Evolutionary conservation across 2,797 vertebrate genomes (phyloP).

Genomic region (Poeciliopsis gracilis): DNA sequence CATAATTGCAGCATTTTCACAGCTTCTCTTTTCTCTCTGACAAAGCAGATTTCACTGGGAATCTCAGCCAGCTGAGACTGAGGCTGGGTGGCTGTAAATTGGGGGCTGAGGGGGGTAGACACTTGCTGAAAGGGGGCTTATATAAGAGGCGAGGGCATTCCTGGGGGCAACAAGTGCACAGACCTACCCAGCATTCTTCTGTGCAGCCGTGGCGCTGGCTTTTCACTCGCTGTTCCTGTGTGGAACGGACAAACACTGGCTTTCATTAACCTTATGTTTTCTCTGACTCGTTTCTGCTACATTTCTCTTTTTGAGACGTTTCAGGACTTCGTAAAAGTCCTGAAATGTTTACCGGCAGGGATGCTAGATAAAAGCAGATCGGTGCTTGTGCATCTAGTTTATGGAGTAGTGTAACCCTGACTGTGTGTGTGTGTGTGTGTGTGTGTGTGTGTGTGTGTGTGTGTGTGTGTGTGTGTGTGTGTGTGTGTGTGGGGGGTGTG

Average conservation of each 20-base stretch:
- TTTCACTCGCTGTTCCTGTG: constrained; percentile 21
- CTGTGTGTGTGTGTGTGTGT: neutral
- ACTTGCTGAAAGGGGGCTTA: constrained; percentile 31
- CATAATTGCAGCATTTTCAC: constrained; percentile 40
- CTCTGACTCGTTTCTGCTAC: neutral
- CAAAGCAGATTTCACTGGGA: neutral
- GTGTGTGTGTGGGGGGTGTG: constrained; percentile 9
- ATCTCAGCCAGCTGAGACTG: constrained; percentile 8
- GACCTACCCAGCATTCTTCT: constrained; percentile 69
- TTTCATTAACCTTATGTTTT: neutral
- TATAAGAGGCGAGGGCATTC: constrained; percentile 61
- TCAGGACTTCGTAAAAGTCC: neutral
- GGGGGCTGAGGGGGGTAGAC: constrained; percentile 12
- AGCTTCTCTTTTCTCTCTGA: neutral
- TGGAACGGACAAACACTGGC: constrained; percentile 20
- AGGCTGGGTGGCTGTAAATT: constrained; percentile 22
- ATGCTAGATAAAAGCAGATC: neutral
- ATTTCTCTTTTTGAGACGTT: neutral
- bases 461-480: constrained; percentile 5
- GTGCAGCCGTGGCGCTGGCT: constrained; percentile 19
- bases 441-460: neutral
- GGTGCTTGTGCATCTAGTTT: neutral
- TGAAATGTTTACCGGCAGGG: neutral
- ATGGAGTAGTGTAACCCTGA: neutral
- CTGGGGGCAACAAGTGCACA: constrained; percentile 51